Conservation (phyloP, 2,797 vertebrate genomes). For the Hipposideros larvatus region DNA sequence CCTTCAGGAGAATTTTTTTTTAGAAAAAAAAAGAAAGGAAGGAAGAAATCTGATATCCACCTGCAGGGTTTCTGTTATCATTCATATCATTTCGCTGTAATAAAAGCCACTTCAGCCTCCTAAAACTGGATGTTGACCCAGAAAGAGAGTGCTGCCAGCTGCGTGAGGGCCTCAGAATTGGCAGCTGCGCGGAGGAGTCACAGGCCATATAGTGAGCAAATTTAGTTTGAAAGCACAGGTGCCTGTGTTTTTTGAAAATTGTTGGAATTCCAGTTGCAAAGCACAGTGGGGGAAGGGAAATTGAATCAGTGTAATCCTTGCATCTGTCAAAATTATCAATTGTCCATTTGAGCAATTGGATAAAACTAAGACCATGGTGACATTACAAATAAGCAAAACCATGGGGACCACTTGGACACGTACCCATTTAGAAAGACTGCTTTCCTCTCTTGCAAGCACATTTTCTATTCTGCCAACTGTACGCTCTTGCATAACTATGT, state of each 20-base stretch:
- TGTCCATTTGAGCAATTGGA: constrained; percentile 79
- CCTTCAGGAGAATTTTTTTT: constrained; percentile 61
- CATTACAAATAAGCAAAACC: constrained; percentile 68
- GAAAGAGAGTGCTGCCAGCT: constrained; percentile 81
- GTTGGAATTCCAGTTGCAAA: constrained; percentile 86
- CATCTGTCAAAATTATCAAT: constrained; percentile 88
- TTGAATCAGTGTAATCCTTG: constrained; percentile 79
- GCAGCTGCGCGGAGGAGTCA: constrained; percentile 65
- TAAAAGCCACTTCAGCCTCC: constrained; percentile 71
- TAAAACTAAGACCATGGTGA: constrained; percentile 9
- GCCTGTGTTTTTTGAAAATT: constrained; percentile 85
- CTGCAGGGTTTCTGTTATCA: constrained; percentile 85
- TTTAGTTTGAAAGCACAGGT: constrained; percentile 87
- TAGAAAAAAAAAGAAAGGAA: not conserved
- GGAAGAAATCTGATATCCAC: constrained; percentile 75
- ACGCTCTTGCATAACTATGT: constrained; percentile 43
- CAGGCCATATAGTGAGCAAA: constrained; percentile 23
- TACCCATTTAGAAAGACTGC: not conserved
- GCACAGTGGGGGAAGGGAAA: constrained; percentile 71
- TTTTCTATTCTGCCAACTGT: constrained; percentile 30
- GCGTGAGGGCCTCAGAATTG: not conserved
- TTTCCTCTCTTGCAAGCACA: not conserved
- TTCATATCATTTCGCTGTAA: constrained; percentile 82
- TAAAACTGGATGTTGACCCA: constrained; percentile 82
- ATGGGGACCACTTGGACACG: not conserved